Evolutionary conservation across 2,113 vertebrate genomes (phyloP).

Genomic region (Megaleporinus macrocephalus): DNA sequence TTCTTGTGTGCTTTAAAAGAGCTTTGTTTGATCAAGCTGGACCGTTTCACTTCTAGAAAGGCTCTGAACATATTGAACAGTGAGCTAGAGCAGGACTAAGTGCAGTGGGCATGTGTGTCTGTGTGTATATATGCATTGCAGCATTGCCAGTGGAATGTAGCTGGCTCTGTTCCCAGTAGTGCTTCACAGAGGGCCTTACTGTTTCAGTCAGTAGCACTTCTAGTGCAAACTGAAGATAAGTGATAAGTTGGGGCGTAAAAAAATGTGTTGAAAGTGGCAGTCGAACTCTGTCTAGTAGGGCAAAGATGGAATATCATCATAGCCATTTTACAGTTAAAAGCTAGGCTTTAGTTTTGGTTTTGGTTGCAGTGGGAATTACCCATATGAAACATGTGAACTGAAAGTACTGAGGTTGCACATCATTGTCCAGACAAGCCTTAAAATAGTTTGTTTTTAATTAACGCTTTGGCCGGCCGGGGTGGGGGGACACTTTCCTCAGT

Average conservation of each 20-base stretch:
- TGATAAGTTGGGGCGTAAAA: background rate
- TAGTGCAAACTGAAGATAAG: background rate
- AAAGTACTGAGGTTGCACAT: too few species aligned
- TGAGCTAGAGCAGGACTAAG: background rate
- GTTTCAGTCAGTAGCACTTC: background rate
- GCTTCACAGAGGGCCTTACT: background rate
- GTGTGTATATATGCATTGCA: background rate
- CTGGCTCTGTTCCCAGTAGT: background rate
- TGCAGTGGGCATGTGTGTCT: background rate
- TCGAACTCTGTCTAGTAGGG: too few species aligned
- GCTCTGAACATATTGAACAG: background rate
- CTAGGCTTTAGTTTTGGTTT: too few species aligned
- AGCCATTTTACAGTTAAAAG: too few species aligned
- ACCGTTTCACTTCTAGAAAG: background rate
- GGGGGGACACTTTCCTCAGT: too few species aligned
- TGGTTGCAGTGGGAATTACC: too few species aligned
- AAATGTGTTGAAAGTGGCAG: too few species aligned
- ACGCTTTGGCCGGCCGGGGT: too few species aligned
- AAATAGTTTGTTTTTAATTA: too few species aligned
- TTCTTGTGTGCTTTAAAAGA: background rate
- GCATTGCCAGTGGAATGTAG: background rate
- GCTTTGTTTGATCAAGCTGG: background rate
- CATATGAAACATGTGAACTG: too few species aligned
- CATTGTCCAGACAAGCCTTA: too few species aligned
- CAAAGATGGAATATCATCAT: too few species aligned